Percentiles rank a stretch among this genome's conserved stretches.
These are phyloP conservation scores for Haliclystus octoradiatus DNA, from an alignment of 30 jellyfish, hydroid and myxozoan genomes.

Conservation along the genomic window DNA sequence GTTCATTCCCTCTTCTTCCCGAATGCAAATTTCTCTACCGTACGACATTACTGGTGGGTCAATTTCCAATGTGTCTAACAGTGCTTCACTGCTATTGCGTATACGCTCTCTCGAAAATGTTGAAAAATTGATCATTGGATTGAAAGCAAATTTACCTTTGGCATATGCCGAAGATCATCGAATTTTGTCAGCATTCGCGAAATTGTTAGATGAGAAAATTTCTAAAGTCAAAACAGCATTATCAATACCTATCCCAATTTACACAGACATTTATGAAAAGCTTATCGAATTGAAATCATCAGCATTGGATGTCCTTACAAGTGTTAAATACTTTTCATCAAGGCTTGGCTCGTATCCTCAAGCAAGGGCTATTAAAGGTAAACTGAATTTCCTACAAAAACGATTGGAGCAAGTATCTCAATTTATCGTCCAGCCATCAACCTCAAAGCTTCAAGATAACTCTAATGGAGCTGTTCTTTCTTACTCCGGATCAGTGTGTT, in stretches of 20 bases:
- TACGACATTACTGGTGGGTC: neutral
- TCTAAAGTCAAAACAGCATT: neutral
- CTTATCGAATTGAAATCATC: neutral
- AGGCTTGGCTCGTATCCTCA: neutral
- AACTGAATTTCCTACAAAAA: neutral
- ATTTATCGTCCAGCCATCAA: neutral
- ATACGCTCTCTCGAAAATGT: neutral
- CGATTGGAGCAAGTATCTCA: slow-evolving; percentile 4
- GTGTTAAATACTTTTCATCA: neutral
- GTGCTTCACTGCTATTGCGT: neutral
- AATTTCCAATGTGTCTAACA: neutral
- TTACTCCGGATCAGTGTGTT: slow-evolving; percentile 1
- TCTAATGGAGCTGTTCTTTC: slow-evolving; percentile 1
- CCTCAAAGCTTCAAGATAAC: neutral
- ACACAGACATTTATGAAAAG: neutral
- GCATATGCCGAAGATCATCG: neutral
- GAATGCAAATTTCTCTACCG: neutral
- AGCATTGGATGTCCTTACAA: neutral
- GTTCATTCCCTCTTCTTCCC: neutral
- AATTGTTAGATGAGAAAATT: neutral
- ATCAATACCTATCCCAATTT: neutral
- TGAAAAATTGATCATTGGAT: neutral
- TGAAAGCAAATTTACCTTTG: neutral
- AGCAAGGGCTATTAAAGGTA: neutral
- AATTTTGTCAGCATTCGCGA: neutral